Conservation (phyloP, 2,888 invertebrate genomes). For the Lepidocyrtoides sp. region DNA sequence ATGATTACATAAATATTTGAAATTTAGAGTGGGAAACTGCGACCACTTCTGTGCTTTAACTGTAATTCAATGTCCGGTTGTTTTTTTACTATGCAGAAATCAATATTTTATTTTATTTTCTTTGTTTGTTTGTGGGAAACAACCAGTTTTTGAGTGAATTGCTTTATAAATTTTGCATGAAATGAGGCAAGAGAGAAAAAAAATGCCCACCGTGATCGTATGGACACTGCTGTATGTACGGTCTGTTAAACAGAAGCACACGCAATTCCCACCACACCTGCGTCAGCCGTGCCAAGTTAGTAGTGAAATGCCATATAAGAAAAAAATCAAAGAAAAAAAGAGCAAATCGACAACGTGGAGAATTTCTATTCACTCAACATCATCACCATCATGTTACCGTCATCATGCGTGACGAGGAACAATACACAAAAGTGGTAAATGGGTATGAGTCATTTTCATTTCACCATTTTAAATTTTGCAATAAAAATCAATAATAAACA, state of each 20-base stretch:
- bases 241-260: background rate
- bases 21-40: background rate
- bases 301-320: no score
- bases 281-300: no score
- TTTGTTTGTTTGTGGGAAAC: background rate
- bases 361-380: no score
- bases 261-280: constrained; percentile 40
- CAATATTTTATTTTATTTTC: no score
- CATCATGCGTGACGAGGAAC: constrained; percentile 27
- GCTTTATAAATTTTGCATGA: constrained; percentile 10
- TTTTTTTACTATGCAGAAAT: background rate
- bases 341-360: no score
- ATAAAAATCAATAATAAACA: constrained; percentile 10
- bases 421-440: background rate
- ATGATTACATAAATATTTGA: constrained; percentile 24
- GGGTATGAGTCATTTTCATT: background rate
- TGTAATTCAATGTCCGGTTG: background rate
- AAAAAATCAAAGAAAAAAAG: no score
- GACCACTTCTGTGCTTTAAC: background rate
- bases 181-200: background rate
- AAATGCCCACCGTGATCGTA: background rate
- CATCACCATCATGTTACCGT: no score
- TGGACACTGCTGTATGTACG: background rate
- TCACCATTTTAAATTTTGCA: constrained; percentile 5
- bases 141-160: background rate